phyloP scores from a whole-genome alignment of 1,140 invertebrate genomes.

The Trialeurodes vaporariorum region DNA sequence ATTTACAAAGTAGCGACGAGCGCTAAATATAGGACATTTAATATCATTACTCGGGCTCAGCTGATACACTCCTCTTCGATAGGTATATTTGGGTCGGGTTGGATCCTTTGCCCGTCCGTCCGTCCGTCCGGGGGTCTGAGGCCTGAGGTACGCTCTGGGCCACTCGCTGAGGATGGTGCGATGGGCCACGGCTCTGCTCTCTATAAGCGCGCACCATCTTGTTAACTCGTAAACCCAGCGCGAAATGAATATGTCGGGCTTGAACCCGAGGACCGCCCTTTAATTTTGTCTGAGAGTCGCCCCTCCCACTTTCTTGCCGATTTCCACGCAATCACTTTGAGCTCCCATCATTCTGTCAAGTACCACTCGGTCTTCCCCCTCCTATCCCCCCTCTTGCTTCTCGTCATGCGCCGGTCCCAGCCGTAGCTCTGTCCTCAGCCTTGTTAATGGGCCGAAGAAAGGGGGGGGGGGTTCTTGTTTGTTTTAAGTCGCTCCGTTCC shows the following conservation, averaged over 20 bases:
- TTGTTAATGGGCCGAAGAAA: too few species aligned
- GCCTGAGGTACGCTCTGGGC: neutral
- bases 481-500: too few species aligned
- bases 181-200: too few species aligned
- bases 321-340: neutral
- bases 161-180: neutral
- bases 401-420: neutral
- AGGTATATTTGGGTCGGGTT: too few species aligned
- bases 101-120: too few species aligned
- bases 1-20: neutral
- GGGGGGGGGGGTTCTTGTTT: too few species aligned
- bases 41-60: too few species aligned
- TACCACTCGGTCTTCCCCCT: neutral
- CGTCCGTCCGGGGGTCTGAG: too few species aligned
- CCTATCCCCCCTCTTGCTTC: neutral
- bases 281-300: neutral
- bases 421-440: neutral
- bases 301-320: neutral
- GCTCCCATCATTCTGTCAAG: neutral
- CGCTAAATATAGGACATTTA: neutral
- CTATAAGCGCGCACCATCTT: neutral
- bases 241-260: neutral
- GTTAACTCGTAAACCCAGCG: neutral
- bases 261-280: neutral
- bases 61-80: too few species aligned